A percentile compares a stretch with the other conserved stretches of the same genome.
Conservation (phyloP, 2,888 invertebrate genomes). For the Leptura quadrifasciata region DNA sequence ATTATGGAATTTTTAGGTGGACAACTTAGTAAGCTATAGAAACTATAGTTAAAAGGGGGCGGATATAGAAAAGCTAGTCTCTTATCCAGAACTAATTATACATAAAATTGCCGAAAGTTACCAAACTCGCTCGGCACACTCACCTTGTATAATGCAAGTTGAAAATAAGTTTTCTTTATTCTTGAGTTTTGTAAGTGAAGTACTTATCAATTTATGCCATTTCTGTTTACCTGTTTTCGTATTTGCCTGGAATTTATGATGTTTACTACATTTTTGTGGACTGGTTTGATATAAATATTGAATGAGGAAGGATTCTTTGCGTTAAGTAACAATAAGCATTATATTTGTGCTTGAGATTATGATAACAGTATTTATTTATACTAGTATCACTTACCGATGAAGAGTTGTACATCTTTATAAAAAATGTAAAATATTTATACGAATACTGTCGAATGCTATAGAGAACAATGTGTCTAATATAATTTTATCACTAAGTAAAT, state of each 20-base stretch:
- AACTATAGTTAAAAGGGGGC: too few species aligned
- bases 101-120: too few species aligned
- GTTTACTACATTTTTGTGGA: conserved; percentile 21
- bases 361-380: conserved; percentile 10
- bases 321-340: not conserved
- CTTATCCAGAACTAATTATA: too few species aligned
- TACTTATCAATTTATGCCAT: conserved; percentile 26
- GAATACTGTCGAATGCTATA: not conserved
- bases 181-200: not conserved
- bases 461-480: not conserved
- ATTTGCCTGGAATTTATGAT: conserved; percentile 14
- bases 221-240: conserved; percentile 26
- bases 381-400: not conserved
- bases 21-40: too few species aligned
- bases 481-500: not conserved
- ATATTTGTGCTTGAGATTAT: conserved; percentile 4
- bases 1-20: too few species aligned
- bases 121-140: not conserved
- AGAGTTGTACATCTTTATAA: not conserved
- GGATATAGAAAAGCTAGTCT: too few species aligned
- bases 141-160: not conserved
- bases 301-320: conserved; percentile 8
- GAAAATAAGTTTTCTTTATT: not conserved
- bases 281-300: conserved; percentile 18
- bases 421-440: not conserved